These are phyloP conservation scores for Monoplex corrugatus DNA, from an alignment of 2,888 invertebrate species.

Conservation along the genomic window DNA sequence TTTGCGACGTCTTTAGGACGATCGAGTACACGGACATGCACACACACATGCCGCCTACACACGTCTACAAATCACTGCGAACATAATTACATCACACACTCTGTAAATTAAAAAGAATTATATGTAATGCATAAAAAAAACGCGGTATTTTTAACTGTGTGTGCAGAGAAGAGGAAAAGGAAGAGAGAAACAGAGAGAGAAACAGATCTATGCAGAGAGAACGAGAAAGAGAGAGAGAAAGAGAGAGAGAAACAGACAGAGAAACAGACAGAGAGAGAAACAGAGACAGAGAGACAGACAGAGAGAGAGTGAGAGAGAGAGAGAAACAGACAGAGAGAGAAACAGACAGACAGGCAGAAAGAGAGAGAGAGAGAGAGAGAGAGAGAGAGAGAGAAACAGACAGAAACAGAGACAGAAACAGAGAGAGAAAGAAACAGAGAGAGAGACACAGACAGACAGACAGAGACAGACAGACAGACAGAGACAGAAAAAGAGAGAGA, in stretches of 20 bases:
- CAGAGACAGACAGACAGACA: background rate
- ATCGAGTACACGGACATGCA: too few relatives aligned
- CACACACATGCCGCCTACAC: too few relatives aligned
- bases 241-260: background rate
- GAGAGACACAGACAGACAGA: background rate
- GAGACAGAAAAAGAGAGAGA: too few relatives aligned
- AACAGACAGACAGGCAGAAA: background rate
- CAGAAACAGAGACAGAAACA: too few relatives aligned
- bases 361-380: background rate
- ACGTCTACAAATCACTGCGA: too few relatives aligned
- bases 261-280: background rate
- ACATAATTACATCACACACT: too few relatives aligned
- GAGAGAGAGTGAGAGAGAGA: background rate
- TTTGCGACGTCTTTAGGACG: too few relatives aligned
- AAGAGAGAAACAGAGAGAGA: background rate
- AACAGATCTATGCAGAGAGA: background rate
- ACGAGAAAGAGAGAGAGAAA: too few relatives aligned
- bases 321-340: background rate
- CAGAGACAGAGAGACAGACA: background rate
- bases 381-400: background rate
- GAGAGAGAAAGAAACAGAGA: background rate
- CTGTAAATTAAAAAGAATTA: too few relatives aligned
- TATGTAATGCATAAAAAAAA: too few relatives aligned
- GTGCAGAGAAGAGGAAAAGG: too few relatives aligned
- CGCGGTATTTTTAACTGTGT: too few relatives aligned